A percentile compares a stretch with the other conserved stretches of the same genome.
Conservation (phyloP, 2,797 vertebrate species). For the Gambusia yucatana region DNA sequence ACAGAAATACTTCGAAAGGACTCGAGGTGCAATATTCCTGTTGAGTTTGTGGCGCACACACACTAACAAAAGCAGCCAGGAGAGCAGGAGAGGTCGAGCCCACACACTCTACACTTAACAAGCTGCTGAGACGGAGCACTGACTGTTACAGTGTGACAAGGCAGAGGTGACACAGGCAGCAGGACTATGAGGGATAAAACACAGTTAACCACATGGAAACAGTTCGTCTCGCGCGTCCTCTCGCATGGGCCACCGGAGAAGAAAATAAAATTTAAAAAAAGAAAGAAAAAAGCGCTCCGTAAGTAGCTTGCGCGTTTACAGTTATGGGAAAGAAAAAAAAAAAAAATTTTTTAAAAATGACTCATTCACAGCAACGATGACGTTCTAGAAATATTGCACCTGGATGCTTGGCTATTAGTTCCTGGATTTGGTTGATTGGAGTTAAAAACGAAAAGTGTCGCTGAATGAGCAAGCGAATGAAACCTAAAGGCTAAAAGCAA, state of each 20-base stretch:
- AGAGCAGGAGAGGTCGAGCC: constrained; percentile 52
- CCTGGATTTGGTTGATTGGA: constrained; percentile 35
- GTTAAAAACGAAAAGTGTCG: constrained; percentile 35
- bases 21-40: constrained; percentile 81
- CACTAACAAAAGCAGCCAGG: constrained; percentile 57
- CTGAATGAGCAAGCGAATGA: constrained; percentile 14
- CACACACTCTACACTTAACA: constrained; percentile 60
- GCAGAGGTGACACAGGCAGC: constrained; percentile 55
- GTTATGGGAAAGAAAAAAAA: constrained; percentile 20
- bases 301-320: constrained; percentile 43
- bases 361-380: constrained; percentile 60
- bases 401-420: constrained; percentile 49
- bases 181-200: constrained; percentile 37
- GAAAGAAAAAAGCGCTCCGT: constrained; percentile 12
- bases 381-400: constrained; percentile 81
- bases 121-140: constrained; percentile 70
- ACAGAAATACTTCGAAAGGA: constrained; percentile 15
- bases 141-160: constrained; percentile 50
- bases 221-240: constrained; percentile 25
- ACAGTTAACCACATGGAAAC: constrained; percentile 30
- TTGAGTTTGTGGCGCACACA: constrained; percentile 53
- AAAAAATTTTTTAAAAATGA: constrained; percentile 29
- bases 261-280: background rate
- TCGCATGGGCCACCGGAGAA: constrained; percentile 12
- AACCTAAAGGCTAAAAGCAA: constrained; percentile 46